Evolutionary conservation across 2,113 vertebrate species (phyloP), one percentile per base, ranked within the genome.

Genomic region (Vulpes ferrilata): DNA sequence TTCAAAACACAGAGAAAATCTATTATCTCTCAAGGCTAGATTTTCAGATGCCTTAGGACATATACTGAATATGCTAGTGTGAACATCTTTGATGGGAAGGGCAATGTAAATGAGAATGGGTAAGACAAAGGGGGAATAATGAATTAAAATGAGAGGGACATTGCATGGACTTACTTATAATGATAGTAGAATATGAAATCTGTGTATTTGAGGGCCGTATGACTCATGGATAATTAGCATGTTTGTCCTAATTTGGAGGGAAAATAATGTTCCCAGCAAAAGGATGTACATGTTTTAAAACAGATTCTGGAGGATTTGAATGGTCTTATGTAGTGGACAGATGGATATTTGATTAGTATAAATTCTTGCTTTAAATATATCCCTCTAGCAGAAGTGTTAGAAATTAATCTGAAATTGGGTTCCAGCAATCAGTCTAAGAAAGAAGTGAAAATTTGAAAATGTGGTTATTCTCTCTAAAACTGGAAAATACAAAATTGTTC

Each of bases 241-340:
- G 23, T 55, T 27, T 67, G 73, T 60, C 74, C 67, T 95, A 55
- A 60, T 91, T 82, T 27, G 19, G 59, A 43, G 91, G 51, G 73
- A 51, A 82, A 95, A 93, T 93, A 96, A n/a, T 69, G 69, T 98
- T 95, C 93, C 55, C 69, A 97, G 43, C 10, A 60, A 89, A 96
- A 71, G 8, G 7, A 92, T 78, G 59, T 20, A n/a, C 1, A 38
- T 69, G 30, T 93, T 93, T 84, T 83, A 90, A 97, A 97, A 95
- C 6, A 96, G 79, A 78, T 73, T 27, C 53, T 60, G 51, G 30
- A 69, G n/a, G 10, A 30, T 84, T 43, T 94, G 30, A 43, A 30
- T 96, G 90, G 74, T 65, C 84, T 82, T 93, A 12, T 23, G 64
- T 76, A 89, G 80, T 95, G 96, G 65, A 92, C 85, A 92, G 64